Conservation (phyloP, 2,113 vertebrate genomes). For the Barnardius zonarius region DNA sequence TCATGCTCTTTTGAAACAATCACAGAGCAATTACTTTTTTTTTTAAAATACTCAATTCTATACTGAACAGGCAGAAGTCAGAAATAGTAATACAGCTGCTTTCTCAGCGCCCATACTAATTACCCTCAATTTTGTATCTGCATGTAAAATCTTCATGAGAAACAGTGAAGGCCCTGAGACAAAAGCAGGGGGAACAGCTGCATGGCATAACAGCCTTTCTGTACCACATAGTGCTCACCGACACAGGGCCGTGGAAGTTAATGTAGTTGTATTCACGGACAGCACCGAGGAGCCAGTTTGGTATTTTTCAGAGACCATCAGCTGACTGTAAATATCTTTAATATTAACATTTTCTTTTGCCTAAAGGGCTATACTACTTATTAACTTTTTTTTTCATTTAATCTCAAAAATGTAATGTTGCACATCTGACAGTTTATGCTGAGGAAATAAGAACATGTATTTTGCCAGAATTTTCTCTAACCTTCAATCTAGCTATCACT, state of each 20-base stretch:
- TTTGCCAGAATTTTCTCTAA: background rate
- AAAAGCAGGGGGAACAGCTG: background rate
- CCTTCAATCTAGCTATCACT: background rate
- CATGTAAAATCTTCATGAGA: background rate
- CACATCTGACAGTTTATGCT: fast-evolving
- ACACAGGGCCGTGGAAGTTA: background rate
- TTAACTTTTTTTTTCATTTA: background rate
- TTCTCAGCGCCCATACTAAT: background rate
- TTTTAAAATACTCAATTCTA: background rate
- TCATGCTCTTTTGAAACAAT: background rate
- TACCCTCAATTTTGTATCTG: background rate
- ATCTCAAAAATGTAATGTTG: background rate
- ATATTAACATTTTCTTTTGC: background rate
- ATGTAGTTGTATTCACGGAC: background rate
- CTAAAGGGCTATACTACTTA: background rate
- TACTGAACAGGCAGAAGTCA: background rate
- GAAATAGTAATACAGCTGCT: background rate
- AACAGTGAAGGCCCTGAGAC: background rate
- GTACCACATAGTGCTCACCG: too few species aligned
- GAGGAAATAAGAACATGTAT: background rate
- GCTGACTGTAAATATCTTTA: background rate
- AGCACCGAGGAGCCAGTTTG: background rate
- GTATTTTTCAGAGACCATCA: background rate
- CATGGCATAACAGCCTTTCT: background rate
- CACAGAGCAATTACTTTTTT: background rate